These are phyloP conservation scores for Laodelphax striatellus DNA, from an alignment of 1,140 invertebrate species.

Conservation along the genomic window DNA sequence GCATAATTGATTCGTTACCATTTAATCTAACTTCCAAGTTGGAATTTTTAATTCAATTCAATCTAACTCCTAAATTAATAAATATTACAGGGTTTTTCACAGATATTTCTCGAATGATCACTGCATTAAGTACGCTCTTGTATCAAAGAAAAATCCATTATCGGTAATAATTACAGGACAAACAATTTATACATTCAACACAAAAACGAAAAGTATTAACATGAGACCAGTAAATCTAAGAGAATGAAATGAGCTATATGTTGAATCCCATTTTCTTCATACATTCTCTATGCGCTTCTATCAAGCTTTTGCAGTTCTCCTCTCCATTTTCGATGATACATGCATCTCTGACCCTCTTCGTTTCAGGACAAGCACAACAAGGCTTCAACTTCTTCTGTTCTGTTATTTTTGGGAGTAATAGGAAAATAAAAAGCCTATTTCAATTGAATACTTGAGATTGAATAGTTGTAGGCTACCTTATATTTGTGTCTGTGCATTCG, in stretches of 20 bases:
- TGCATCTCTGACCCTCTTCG: constrained; percentile 76
- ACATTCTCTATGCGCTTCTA: constrained; percentile 93
- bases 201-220: too few relatives aligned
- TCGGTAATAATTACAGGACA: too few relatives aligned
- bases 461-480: too few relatives aligned
- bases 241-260: constrained; percentile 44
- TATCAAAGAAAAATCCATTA: too few relatives aligned
- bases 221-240: neutral
- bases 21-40: too few relatives aligned
- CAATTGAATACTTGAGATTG: too few relatives aligned
- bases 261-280: constrained; percentile 94
- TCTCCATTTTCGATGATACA: constrained; percentile 91
- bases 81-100: neutral
- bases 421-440: too few relatives aligned
- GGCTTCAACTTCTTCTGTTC: constrained; percentile 66
- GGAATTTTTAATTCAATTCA: neutral
- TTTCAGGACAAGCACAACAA: constrained; percentile 97
- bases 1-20: too few relatives aligned
- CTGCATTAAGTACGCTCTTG: too few relatives aligned
- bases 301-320: constrained; percentile 78
- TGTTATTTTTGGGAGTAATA: too few relatives aligned
- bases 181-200: too few relatives aligned
- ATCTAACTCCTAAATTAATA: neutral
- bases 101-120: neutral
- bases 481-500: too few relatives aligned